Evolutionary conservation across 1,140 invertebrate genomes (phyloP).

Genomic region (Pseudachorutes palmiensis): DNA sequence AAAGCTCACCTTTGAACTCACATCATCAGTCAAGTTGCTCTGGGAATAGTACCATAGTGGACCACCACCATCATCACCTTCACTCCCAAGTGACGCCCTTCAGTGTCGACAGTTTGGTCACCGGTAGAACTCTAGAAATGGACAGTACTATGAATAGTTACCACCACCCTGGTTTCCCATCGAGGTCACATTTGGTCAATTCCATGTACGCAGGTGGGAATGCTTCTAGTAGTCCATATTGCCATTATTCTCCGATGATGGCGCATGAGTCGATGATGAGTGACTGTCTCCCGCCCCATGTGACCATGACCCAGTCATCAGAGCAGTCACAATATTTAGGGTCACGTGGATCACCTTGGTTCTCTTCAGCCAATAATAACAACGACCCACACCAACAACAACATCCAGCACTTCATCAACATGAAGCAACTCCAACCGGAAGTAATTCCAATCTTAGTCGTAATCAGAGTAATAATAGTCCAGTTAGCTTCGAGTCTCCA

Average conservation of each 20-base stretch:
- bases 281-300: not conserved
- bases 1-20: too few relatives aligned
- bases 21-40: not conserved
- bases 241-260: not conserved
- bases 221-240: not conserved
- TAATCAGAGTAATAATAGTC: not conserved
- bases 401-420: not conserved
- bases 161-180: not conserved
- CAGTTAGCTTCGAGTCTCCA: slow-evolving; percentile 9
- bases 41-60: slow-evolving; percentile 7
- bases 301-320: not conserved
- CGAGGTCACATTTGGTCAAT: not conserved
- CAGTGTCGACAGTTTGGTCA: slow-evolving; percentile 37
- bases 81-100: slow-evolving; percentile 27
- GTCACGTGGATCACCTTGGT: not conserved
- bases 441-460: not conserved
- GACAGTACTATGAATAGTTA: too few relatives aligned
- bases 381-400: not conserved
- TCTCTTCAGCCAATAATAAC: slow-evolving; percentile 10
- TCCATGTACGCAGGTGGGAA: slow-evolving; percentile 4
- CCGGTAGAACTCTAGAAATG: too few relatives aligned
- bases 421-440: not conserved
- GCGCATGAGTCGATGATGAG: not conserved
- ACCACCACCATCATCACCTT: slow-evolving; percentile 22
- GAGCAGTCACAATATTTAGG: not conserved